phyloP scores from a whole-genome alignment of 2,797 vertebrate species.

The Oceanodroma leucorhoa region DNA sequence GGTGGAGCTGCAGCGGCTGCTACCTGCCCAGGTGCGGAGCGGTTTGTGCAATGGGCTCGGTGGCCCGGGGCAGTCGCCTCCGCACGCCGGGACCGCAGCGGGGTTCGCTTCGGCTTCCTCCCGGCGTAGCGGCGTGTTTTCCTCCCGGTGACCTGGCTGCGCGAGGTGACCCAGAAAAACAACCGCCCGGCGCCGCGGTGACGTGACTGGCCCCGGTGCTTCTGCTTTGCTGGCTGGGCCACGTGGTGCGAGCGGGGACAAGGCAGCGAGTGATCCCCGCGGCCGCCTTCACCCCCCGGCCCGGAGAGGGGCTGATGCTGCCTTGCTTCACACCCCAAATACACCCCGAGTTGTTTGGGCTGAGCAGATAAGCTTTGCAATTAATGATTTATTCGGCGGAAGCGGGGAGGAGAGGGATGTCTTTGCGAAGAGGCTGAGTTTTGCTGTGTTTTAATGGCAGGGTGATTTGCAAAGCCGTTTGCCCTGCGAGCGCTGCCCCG shows the following conservation, averaged over 20 bases:
- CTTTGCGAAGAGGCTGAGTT: not conserved
- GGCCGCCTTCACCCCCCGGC: not conserved
- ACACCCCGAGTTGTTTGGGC: too few species aligned
- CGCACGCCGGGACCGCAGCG: fast-evolving
- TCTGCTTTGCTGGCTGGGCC: not conserved
- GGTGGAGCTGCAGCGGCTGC: not conserved
- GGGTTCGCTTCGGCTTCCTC: not conserved
- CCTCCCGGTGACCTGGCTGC: not conserved
- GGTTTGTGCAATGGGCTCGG: not conserved
- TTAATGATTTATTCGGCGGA: not conserved
- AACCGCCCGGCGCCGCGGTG: not conserved
- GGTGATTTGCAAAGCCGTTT: not conserved
- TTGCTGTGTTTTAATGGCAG: not conserved
- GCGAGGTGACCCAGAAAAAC: not conserved
- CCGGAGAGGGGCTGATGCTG: not conserved
- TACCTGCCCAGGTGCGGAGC: not conserved
- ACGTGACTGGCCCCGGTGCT: not conserved
- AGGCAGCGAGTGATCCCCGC: not conserved
- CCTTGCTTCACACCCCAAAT: not conserved
- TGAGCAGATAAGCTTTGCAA: not conserved
- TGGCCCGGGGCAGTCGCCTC: not conserved
- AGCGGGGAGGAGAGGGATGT: not conserved
- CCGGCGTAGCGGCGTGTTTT: not conserved
- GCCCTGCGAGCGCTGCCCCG: fast-evolving
- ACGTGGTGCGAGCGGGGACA: fast-evolving